Conservation (phyloP, 2,797 vertebrate genomes). For the Tragelaphus oryx region DNA sequence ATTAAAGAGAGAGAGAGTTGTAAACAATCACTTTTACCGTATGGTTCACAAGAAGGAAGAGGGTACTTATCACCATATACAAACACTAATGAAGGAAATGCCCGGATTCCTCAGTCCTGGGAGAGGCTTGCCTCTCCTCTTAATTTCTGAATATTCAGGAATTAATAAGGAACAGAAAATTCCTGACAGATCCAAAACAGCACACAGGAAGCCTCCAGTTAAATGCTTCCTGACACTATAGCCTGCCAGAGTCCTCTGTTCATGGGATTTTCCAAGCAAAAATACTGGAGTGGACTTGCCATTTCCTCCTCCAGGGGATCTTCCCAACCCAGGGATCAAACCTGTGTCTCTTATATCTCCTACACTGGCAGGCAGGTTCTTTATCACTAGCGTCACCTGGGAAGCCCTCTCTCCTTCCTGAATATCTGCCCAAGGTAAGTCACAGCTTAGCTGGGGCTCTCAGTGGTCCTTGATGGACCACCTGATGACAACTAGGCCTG, state of each 20-base stretch:
- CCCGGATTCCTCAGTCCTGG: no score
- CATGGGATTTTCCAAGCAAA: not conserved
- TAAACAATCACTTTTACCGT: no score
- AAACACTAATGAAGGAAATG: no score
- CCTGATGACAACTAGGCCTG: not conserved
- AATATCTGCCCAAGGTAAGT: not conserved
- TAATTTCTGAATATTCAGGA: no score
- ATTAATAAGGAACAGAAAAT: no score
- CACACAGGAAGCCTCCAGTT: no score
- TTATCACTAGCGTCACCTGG: not conserved
- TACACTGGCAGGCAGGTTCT: not conserved
- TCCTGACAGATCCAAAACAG: no score
- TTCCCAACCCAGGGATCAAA: not conserved
- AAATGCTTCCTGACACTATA: not conserved
- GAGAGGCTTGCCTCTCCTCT: no score
- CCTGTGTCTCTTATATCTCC: not conserved
- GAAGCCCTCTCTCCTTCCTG: not conserved
- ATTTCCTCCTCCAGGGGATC: not conserved
- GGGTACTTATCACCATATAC: no score
- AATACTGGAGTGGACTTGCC: not conserved
- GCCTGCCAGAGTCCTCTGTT: not conserved
- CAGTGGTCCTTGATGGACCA: not conserved
- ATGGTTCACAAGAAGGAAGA: no score
- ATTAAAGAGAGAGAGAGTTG: no score
- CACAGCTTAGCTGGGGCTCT: not conserved